Evolutionary conservation across 2,113 vertebrate species (phyloP).

Genomic region (Pongo abelii): DNA sequence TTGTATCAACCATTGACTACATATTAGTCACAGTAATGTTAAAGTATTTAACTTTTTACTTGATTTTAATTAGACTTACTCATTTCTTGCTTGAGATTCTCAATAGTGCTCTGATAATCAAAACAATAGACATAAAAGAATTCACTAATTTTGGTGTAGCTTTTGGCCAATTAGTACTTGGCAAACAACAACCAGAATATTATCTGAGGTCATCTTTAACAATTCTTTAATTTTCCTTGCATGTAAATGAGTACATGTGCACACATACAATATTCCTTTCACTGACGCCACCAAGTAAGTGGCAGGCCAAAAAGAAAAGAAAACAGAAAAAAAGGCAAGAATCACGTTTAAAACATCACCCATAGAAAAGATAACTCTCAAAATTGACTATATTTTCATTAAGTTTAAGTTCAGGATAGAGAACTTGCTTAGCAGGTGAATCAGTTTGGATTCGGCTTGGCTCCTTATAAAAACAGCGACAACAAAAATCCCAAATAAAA

Average conservation of each 20-base stretch:
- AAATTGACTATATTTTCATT: neutral
- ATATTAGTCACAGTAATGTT: neutral
- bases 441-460: neutral
- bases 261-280: neutral
- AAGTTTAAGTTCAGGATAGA: neutral
- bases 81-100: neutral
- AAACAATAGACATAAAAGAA: neutral
- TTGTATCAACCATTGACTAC: neutral
- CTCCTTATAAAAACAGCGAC: neutral
- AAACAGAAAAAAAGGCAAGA: neutral
- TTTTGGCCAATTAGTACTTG: neutral
- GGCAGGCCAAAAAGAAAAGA: neutral
- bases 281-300: neutral
- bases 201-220: neutral
- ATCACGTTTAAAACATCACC: neutral
- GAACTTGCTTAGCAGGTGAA: neutral
- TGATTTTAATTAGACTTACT: conserved; percentile 41
- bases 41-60: neutral
- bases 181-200: neutral
- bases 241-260: neutral
- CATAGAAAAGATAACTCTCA: neutral
- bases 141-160: neutral
- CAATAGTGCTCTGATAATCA: neutral
- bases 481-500: neutral
- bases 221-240: neutral